A percentile compares a stretch with the other conserved stretches of the same genome.
Conservation (phyloP, 2,797 vertebrate genomes). For the Petrocephalus schoutedeni region DNA sequence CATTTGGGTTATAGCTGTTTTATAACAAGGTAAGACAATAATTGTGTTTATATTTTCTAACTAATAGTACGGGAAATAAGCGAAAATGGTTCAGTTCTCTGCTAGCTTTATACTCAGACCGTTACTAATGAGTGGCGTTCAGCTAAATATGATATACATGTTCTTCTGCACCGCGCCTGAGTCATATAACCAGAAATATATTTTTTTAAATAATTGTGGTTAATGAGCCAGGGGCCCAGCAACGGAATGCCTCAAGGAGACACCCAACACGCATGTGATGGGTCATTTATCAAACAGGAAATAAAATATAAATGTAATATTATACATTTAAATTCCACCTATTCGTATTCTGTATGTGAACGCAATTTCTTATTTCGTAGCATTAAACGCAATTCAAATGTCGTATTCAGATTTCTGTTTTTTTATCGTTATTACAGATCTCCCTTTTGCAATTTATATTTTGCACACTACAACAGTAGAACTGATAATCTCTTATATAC, state of each 20-base stretch:
- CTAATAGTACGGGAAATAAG: not conserved
- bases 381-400: slow-evolving; percentile 3
- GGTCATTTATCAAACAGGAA: not conserved
- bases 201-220: not conserved
- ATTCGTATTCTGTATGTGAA: not conserved
- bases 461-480: not conserved
- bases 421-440: not conserved
- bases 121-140: not conserved
- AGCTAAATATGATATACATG: not conserved
- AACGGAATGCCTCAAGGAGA: not conserved
- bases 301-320: not conserved
- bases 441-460: not conserved
- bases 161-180: not conserved
- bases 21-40: not conserved
- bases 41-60: not conserved
- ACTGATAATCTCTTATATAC: not conserved
- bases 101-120: not conserved
- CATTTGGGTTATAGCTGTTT: not conserved
- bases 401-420: not conserved
- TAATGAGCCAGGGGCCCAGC: not conserved
- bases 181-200: not conserved
- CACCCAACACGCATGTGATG: not conserved
- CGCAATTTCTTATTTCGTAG: not conserved
- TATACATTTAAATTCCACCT: not conserved
- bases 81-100: not conserved